Conservation (phyloP, 2,888 invertebrate genomes). For the Iphiclides podalirius region DNA sequence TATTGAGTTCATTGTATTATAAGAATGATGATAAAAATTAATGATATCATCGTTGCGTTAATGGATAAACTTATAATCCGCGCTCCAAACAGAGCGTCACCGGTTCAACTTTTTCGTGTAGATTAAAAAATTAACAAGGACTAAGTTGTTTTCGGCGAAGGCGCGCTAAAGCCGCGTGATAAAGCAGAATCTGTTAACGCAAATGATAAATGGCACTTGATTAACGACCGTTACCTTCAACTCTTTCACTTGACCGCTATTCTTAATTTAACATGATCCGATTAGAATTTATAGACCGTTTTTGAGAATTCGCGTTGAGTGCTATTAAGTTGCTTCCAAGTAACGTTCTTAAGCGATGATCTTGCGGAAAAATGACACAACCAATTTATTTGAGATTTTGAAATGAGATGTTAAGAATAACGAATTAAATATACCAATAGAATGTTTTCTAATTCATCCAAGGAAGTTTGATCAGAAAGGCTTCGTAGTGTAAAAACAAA, state of each 20-base stretch:
- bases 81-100: too few species aligned
- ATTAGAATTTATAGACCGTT: slow-evolving; percentile 37
- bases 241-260: slow-evolving; percentile 32
- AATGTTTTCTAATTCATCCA: too few species aligned
- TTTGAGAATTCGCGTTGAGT: slow-evolving; percentile 31
- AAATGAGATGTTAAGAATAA: background rate
- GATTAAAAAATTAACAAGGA: slow-evolving; percentile 27
- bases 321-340: slow-evolving; percentile 28
- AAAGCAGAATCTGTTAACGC: slow-evolving; percentile 27
- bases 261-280: slow-evolving; percentile 36
- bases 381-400: background rate
- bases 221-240: slow-evolving; percentile 32
- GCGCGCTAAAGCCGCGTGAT: slow-evolving; percentile 19
- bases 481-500: background rate
- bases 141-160: slow-evolving; percentile 26
- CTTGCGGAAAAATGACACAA: background rate
- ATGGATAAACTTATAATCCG: too few species aligned
- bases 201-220: slow-evolving; percentile 35
- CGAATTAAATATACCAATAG: background rate
- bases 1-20: too few species aligned
- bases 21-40: too few species aligned
- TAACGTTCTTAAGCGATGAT: slow-evolving; percentile 22
- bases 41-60: too few species aligned
- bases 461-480: background rate
- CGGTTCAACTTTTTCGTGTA: background rate